Evolutionary conservation across 2,797 vertebrate species (phyloP).

Genomic region (Helostoma temminkii): DNA sequence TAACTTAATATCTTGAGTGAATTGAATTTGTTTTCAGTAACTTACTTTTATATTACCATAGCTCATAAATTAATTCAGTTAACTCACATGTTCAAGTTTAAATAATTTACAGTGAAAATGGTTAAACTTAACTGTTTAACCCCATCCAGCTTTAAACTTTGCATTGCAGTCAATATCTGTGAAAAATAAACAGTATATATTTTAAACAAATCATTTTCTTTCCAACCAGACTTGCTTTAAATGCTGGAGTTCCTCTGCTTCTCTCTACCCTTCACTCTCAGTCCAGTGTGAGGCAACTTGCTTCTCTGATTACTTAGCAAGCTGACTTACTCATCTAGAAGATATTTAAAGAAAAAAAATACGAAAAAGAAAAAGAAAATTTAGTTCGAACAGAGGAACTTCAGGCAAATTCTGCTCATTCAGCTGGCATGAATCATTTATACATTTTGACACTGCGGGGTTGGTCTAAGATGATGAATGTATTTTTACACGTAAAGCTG

Average conservation of each 20-base stretch:
- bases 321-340: slow-evolving; percentile 1
- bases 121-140: background rate
- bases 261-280: slow-evolving; percentile 8
- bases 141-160: too few species aligned
- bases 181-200: slow-evolving; percentile 18
- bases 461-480: slow-evolving; percentile 49
- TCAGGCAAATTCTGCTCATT: slow-evolving; percentile 28
- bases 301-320: slow-evolving; percentile 22
- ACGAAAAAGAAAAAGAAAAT: slow-evolving; percentile 8
- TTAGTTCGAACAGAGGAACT: slow-evolving; percentile 35
- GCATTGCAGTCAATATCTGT: slow-evolving; percentile 9
- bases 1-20: too few species aligned
- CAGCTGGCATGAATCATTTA: slow-evolving; percentile 53
- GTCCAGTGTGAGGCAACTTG: slow-evolving; percentile 18
- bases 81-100: too few species aligned
- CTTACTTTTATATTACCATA: too few species aligned
- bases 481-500: slow-evolving; percentile 56
- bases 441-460: slow-evolving; percentile 47
- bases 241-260: background rate
- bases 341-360: slow-evolving; percentile 22
- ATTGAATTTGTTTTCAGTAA: too few species aligned
- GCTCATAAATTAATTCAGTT: too few species aligned
- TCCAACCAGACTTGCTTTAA: slow-evolving; percentile 2
- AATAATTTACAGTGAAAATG: background rate
- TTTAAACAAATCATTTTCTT: slow-evolving; percentile 2